Evolutionary conservation across 1,140 invertebrate species (phyloP), one percentile per base, ranked within the genome.

Genomic region (Pollicipes pollicipes): DNA sequence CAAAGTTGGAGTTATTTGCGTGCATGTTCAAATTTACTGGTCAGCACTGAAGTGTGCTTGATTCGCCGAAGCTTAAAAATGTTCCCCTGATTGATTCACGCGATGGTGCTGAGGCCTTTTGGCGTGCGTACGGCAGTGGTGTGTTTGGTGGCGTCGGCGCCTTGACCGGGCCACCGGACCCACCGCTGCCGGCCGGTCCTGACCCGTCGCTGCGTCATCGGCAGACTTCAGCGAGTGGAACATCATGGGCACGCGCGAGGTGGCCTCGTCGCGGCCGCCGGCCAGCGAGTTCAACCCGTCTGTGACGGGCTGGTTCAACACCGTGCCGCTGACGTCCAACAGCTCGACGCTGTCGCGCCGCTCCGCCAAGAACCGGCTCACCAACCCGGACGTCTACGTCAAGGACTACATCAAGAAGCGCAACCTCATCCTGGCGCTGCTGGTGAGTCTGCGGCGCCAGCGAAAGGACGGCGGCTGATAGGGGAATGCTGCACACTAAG

Each of bases 321-420:
- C 90, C 16, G 88, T 93, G 70, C 88, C 88, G 0, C 81, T 90
- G 1, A 85, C 85, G 0, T 74, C 73, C 31, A 83, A 83, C 8
- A 87, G 87, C 45, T 90, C 90, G 0, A 82, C 90, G 0, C 77
- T 80, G 32, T 89, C 88, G 32, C 91, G 91, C 80, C 83, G 90
- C 24, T 73, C 77, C 3, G 88, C 86, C 76, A 91, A 86, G 80
- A 84, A 83, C 73, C 80, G 81, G 72, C 83, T 83, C 76, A 75
- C 75, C 81, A 84, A 85, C 75, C 84, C 87, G 58, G 91, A 92
- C 74, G 85, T 87, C 8, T 91, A 91, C 77, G 88, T 94, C 32
- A 95, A 95, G 77, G 93, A 97, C 77, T 98, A 97, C 77, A 88
- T 95, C 66, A 90, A 90, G 78, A 98, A 97, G 77, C 82, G 96